Evolutionary conservation across 2,888 invertebrate genomes (phyloP).

Genomic region (Nephrotoma guestfalica): DNA sequence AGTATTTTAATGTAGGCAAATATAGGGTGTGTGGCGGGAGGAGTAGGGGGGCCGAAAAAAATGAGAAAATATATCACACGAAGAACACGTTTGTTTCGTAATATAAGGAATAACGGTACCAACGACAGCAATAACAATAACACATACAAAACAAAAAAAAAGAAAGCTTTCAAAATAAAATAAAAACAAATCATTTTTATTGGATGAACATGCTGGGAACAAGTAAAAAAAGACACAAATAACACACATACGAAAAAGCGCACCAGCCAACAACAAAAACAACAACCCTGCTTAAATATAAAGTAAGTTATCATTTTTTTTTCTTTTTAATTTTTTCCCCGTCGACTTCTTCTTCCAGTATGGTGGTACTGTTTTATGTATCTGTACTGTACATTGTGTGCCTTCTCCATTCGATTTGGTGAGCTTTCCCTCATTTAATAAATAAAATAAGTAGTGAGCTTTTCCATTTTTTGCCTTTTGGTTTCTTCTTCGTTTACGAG

Average conservation of each 20-base stretch:
- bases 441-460: background rate
- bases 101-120: background rate
- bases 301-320: background rate
- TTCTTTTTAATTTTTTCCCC: background rate
- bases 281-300: background rate
- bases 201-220: background rate
- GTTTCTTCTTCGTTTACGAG: background rate
- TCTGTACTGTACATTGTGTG: background rate
- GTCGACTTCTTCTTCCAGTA: background rate
- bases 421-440: background rate
- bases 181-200: background rate
- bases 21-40: background rate
- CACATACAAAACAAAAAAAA: background rate
- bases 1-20: background rate
- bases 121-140: background rate
- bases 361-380: background rate
- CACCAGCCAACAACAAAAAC: background rate
- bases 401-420: background rate
- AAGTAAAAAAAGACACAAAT: background rate
- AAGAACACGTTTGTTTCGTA: background rate
- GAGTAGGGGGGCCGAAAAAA: background rate
- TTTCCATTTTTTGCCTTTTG: background rate
- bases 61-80: background rate
- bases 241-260: background rate
- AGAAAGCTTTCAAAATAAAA: background rate